Conservation (phyloP, 2,888 invertebrate genomes). For the Alloplasta piceator region DNA sequence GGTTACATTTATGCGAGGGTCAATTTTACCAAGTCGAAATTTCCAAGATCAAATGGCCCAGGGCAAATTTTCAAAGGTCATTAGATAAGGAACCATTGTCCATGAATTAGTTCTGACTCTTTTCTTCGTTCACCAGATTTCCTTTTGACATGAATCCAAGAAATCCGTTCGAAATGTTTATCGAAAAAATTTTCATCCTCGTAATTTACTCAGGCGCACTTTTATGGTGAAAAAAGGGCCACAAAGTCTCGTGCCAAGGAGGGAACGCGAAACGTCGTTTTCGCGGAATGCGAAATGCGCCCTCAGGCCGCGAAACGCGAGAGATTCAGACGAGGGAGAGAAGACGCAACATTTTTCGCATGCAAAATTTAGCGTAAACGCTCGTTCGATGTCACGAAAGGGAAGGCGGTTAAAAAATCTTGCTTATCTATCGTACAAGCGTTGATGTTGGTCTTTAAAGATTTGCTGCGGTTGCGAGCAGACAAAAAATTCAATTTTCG, state of each 20-base stretch:
- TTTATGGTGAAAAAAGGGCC: conserved; percentile 9
- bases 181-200: conserved; percentile 2
- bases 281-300: conserved; percentile 57
- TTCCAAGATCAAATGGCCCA: too few species aligned
- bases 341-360: conserved; percentile 15
- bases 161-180: conserved; percentile 29
- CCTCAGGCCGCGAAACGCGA: conserved; percentile 46
- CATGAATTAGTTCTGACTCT: too few species aligned
- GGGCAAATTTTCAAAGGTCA: too few species aligned
- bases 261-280: conserved; percentile 45
- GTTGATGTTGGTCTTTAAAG: neutral
- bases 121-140: neutral
- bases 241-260: conserved; percentile 28
- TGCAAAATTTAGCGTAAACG: conserved; percentile 41
- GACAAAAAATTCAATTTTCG: conserved; percentile 35
- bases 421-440: neutral
- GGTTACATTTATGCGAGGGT: too few species aligned
- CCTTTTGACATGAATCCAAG: neutral
- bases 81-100: too few species aligned
- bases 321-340: neutral
- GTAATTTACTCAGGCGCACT: conserved; percentile 11
- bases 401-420: neutral
- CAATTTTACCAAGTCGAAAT: too few species aligned
- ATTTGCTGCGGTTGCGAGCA: neutral
- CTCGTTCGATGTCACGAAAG: conserved; percentile 35